Base-by-base conservation (phyloP, 2,113 vertebrate genomes). In the Gambusia holbrooki region DNA sequence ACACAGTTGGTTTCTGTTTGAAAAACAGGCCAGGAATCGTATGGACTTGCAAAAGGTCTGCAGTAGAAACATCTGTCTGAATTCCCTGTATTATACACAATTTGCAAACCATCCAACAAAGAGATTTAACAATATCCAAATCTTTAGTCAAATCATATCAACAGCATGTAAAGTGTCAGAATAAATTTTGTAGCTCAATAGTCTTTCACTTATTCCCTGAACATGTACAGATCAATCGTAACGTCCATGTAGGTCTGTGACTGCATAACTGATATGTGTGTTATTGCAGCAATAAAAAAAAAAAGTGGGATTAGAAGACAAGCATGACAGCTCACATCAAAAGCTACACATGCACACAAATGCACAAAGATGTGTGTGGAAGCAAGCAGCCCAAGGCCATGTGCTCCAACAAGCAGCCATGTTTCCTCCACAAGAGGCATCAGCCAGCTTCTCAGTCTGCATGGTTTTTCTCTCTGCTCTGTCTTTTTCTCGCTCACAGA, bases 401-500 rank as follows among this genome's bases (percentile, higher is more conserved):
- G 91, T 83, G 85, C 91, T 91, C 84, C 82, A 86, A 88, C 84
- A 84, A 85, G 90, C 92, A 71, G 91, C 91, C 90, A 91, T 93
- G 87, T 92, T 91, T 91, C 88, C 83, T 84, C 84, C 82, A 89
- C 82, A 87, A 87, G 87, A 85, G 84, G 80, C 79, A 83, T 84
- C 87, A 81, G 71, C 63, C 66, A 84, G 73, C 64, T 84, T 71
- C 75, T 74, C 89, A 88, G 1, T 84, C 84, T 88, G 87, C 81
- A 79, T 76, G 84, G 77, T 71, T 76, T 58, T 76, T 60, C 76
- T 80, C 62, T 40, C 51, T 71, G 54, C 10, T 42, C 63, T 67
- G 62, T 13, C 51, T 4, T 17, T 42, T 66, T 32, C 66, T 33
- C 61, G 40, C 58, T 42, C 74, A 71, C 54, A 48, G 63, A 72